Evolutionary conservation across 2,888 invertebrate species (phyloP), one percentile per base, ranked within the genome.

Genomic region (Belgica antarctica): DNA sequence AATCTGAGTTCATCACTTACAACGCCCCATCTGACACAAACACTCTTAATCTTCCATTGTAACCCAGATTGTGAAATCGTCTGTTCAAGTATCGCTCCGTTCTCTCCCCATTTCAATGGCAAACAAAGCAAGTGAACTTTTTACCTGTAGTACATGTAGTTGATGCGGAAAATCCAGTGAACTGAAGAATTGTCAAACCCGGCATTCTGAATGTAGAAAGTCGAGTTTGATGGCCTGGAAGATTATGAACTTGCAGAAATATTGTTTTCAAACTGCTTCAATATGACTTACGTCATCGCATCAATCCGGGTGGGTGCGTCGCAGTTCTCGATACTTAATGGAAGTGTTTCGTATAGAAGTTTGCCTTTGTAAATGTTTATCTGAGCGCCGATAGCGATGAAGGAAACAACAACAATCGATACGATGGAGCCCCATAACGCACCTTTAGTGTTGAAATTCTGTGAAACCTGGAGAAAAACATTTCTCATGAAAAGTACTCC

Each of bases 391-490:
- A 70, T 28, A 17, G 47, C 28, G n/a, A 70, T 70, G 4, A 61
- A 19, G 12, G 59, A 59, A 5, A 70, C 70, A 25, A 70, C 61
- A 5, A 36, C 5, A 10, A 61, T 24, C 12, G 70, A 61, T n/a
- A 70, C 34, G 27, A 70, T 41, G 17, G 70, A 61, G 22, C 70
- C 70, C 70, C 70, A 70, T 10, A 70, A 25, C 10, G 70, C 70
- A 25, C 70, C 70, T 68, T 28, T 57, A 12, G 68, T 68, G 7
- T 68, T 68, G 25, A 68, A 68, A 5, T 47, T 47, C 27, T 28
- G 10, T 25, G 59, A 70, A 12, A 59, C 2, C 41, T 41, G 41
- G 10, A 10, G n/a, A 8, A 15, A 57, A 57, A 31, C 36, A 62
- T 5, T n/a, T n/a, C n/a, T n/a, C n/a, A n/a, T n/a, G n/a, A n/a